A percentile compares a stretch with the other conserved stretches of the same genome.
Evolutionary conservation across 2,888 invertebrate species (phyloP).

Genomic region (Plagodis pulveraria): DNA sequence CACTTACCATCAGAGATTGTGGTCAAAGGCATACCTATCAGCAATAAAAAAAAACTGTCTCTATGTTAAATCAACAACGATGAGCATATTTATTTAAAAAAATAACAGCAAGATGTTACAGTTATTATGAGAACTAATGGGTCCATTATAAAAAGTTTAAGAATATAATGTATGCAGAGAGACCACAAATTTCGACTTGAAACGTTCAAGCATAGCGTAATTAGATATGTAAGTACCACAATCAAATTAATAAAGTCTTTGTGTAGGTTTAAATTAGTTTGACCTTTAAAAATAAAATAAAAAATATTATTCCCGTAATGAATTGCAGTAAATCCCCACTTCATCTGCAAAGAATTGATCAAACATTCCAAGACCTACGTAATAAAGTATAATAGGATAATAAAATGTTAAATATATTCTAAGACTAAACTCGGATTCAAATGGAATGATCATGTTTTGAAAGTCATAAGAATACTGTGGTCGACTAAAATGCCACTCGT

Average conservation of each 20-base stretch:
- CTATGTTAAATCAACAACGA: background rate
- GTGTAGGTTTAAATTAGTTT: background rate
- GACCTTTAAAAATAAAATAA: slow-evolving; percentile 6
- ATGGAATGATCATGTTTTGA: slow-evolving; percentile 77
- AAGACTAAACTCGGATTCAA: slow-evolving; percentile 60
- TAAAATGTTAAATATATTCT: slow-evolving; percentile 71
- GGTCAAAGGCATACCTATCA: no score
- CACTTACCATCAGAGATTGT: no score
- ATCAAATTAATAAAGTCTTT: background rate
- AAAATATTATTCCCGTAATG: slow-evolving; percentile 13
- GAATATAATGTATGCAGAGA: no score
- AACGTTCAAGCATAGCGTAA: no score
- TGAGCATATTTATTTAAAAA: no score
- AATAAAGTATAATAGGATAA: slow-evolving; percentile 66
- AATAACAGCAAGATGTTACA: no score
- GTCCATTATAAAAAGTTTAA: no score
- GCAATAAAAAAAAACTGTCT: no score
- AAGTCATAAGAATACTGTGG: slow-evolving; percentile 72
- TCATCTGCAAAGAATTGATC: slow-evolving; percentile 46
- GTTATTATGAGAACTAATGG: no score
- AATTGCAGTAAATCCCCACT: slow-evolving; percentile 47
- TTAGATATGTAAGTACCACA: no score
- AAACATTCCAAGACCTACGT: slow-evolving; percentile 48
- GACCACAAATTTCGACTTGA: no score
- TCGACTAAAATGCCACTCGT: slow-evolving; percentile 69